phyloP scores from a whole-genome alignment of 2,888 invertebrate species.

The Papilio demoleus region DNA sequence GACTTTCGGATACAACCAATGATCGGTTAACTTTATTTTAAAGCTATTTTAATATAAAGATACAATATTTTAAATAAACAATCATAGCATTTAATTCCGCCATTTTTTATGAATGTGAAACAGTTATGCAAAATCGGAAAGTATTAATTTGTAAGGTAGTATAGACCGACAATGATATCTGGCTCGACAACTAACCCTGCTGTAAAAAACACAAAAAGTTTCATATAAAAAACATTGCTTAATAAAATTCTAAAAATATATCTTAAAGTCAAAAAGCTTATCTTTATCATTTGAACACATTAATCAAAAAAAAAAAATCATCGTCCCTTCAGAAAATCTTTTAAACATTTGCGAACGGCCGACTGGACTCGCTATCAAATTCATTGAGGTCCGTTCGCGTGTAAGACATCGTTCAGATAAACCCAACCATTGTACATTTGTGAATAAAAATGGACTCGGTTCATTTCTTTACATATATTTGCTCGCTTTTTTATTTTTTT shows the following conservation, averaged over 20 bases:
- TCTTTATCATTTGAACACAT: conserved; percentile 10
- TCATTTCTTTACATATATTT: conserved; percentile 31
- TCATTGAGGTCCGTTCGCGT: conserved; percentile 30
- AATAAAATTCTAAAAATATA: not conserved
- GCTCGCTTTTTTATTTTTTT: conserved; percentile 22
- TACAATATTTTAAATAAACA: no score
- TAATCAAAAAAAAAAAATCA: conserved; percentile 18
- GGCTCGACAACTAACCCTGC: no score
- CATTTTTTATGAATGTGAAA: no score
- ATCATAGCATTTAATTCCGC: no score
- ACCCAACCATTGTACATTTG: conserved; percentile 35
- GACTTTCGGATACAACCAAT: conserved; percentile 44
- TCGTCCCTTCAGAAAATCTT: conserved; percentile 10
- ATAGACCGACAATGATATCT: no score
- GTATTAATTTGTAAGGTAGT: no score
- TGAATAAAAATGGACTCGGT: conserved; percentile 38
- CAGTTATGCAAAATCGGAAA: no score
- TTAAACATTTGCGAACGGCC: conserved; percentile 28
- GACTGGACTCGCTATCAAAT: conserved; percentile 22
- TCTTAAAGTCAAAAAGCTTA: conserved; percentile 12
- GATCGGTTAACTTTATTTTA: conserved; percentile 41
- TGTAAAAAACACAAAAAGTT: no score
- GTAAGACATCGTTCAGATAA: conserved; percentile 38
- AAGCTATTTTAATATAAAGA: no score
- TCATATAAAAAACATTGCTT: no score